A percentile compares a stretch with the other conserved stretches of the same genome.
phyloP scores from a whole-genome alignment of 2,888 invertebrate genomes.

The Cepaea hortensis region DNA sequence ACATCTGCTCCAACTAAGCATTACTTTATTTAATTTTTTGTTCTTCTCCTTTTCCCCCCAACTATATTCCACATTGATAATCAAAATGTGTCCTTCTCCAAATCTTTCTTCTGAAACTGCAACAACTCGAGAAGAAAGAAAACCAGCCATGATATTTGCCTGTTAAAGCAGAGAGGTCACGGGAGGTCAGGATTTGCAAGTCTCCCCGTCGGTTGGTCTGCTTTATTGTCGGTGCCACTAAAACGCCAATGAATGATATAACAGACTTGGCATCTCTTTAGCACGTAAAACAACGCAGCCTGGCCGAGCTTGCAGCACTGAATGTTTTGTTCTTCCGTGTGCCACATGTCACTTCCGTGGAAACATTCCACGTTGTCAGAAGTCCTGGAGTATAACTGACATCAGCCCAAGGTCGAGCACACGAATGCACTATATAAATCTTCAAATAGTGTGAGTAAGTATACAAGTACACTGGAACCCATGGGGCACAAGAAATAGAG shows the following conservation, averaged over 20 bases:
- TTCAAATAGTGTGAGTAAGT: too few species aligned
- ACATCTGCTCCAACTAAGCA: constrained; percentile 30
- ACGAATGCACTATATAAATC: too few species aligned
- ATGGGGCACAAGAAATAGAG: too few species aligned
- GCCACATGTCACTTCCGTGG: constrained; percentile 19
- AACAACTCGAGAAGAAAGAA: constrained; percentile 4
- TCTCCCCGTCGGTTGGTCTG: neutral
- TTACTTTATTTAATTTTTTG: neutral
- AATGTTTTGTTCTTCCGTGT: neutral
- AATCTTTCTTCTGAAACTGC: neutral
- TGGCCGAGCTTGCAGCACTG: neutral
- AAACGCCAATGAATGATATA: neutral
- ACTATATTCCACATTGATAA: neutral
- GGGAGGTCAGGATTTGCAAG: neutral
- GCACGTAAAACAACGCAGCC: too few species aligned
- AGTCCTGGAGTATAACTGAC: constrained; percentile 4
- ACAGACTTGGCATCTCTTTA: constrained; percentile 6
- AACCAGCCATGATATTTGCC: neutral
- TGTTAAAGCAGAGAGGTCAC: neutral
- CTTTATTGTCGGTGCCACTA: constrained; percentile 3
- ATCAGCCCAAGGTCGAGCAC: neutral
- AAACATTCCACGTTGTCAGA: neutral
- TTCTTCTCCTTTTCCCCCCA: neutral
- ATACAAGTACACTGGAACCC: too few species aligned
- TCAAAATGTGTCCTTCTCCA: neutral